phyloP scores from a whole-genome alignment of 2,888 invertebrate species.

The Lissonota sp. region DNA sequence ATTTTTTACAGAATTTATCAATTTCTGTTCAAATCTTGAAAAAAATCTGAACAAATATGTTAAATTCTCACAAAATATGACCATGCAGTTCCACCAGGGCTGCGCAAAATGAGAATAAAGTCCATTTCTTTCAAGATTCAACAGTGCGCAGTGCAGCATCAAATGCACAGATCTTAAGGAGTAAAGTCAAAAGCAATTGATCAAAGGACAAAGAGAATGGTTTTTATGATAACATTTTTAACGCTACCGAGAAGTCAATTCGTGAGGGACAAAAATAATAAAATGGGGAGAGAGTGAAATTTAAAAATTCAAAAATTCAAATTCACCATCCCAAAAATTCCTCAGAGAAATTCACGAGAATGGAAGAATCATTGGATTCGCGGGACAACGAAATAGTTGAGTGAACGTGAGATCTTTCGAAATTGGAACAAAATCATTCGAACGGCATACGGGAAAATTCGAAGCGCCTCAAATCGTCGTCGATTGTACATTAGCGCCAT shows the following conservation, averaged over 20 bases:
- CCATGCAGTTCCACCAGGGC: too few species aligned
- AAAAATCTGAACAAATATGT: too few species aligned
- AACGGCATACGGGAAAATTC: constrained; percentile 71
- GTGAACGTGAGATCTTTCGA: constrained; percentile 24
- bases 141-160: background rate
- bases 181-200: background rate
- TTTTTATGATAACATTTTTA: background rate
- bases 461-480: constrained; percentile 68
- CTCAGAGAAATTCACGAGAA: too few species aligned
- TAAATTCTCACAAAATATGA: too few species aligned
- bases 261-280: constrained; percentile 14
- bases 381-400: too few species aligned
- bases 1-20: too few species aligned
- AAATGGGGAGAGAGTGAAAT: constrained; percentile 69
- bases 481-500: constrained; percentile 83
- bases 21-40: too few species aligned
- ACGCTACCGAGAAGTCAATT: background rate
- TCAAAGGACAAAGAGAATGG: background rate
- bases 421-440: constrained; percentile 69
- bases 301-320: constrained; percentile 84
- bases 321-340: constrained; percentile 63
- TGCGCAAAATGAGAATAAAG: constrained; percentile 2
- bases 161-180: background rate
- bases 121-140: background rate
- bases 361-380: background rate